Percentiles rank a stretch among this genome's conserved stretches.
These are phyloP conservation scores for Tenthredo distinguenda DNA, from an alignment of 2,888 invertebrate genomes.

Conservation along the genomic window DNA sequence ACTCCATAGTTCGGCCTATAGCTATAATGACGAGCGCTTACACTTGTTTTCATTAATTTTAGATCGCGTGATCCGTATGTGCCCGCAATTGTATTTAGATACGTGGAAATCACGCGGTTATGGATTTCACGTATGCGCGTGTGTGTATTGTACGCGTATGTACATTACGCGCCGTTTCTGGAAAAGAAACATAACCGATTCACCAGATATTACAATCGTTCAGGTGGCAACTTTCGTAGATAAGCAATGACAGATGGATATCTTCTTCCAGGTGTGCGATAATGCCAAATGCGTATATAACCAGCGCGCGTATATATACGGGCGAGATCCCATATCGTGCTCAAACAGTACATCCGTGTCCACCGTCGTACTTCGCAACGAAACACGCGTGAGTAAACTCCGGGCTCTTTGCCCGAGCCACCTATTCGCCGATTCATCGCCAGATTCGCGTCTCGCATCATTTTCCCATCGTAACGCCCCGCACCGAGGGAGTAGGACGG, in stretches of 20 bases:
- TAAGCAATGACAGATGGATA: constrained; percentile 20
- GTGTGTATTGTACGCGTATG: not conserved
- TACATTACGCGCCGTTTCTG: not conserved
- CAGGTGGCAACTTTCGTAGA: not conserved
- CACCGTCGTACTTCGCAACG: not conserved
- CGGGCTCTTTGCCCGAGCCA: too few species aligned
- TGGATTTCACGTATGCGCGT: not conserved
- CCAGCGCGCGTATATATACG: constrained; percentile 14
- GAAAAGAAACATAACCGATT: not conserved
- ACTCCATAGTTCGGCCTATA: not conserved
- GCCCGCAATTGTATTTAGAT: too few species aligned
- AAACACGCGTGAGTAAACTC: constrained; percentile 10
- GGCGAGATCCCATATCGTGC: not conserved
- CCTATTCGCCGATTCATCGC: not conserved
- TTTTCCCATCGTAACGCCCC: not conserved
- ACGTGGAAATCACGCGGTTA: too few species aligned
- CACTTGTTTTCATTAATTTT: not conserved
- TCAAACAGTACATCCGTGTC: not conserved
- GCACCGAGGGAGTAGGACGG: too few species aligned
- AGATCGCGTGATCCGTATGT: not conserved
- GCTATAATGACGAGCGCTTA: not conserved
- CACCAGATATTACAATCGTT: constrained; percentile 8
- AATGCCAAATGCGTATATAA: not conserved
- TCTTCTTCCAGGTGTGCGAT: constrained; percentile 26
- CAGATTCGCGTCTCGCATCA: not conserved